Conservation (phyloP, 2,888 invertebrate species). For the Eupithecia vulgata region DNA sequence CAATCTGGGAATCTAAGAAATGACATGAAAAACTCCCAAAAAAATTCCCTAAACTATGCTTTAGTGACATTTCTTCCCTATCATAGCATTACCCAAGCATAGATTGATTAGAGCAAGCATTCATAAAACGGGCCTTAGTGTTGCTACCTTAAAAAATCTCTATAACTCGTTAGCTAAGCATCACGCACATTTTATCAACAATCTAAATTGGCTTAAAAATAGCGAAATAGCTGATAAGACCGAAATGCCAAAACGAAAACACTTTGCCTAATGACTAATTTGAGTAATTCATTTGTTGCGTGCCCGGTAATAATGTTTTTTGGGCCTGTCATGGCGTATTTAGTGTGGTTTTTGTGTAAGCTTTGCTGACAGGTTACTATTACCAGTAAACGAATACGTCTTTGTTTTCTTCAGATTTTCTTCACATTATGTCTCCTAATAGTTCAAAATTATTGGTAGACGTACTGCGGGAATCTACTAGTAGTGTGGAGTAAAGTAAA, state of each 20-base stretch:
- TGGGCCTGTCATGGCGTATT: slow-evolving; percentile 30
- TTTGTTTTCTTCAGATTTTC: no score
- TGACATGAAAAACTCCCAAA: no score
- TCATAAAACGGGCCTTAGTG: neutral
- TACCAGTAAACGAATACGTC: neutral
- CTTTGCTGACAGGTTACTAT: neutral
- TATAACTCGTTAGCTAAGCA: slow-evolving; percentile 15
- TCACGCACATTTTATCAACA: slow-evolving; percentile 23
- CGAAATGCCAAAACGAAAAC: slow-evolving; percentile 23
- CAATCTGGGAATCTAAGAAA: no score
- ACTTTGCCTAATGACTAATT: slow-evolving; percentile 25
- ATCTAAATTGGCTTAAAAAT: slow-evolving; percentile 29
- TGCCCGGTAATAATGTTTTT: slow-evolving; percentile 16
- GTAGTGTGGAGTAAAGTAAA: no score
- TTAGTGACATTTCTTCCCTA: no score
- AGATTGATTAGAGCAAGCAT: no score
- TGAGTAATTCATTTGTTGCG: slow-evolving; percentile 26
- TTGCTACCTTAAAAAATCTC: neutral
- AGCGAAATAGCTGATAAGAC: slow-evolving; percentile 19
- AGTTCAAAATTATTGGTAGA: neutral
- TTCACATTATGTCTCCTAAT: no score
- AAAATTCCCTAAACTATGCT: no score
- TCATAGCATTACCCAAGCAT: no score
- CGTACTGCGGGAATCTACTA: no score
- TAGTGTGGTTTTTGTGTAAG: slow-evolving; percentile 14